Evolutionary conservation across 2,888 invertebrate species (phyloP), one percentile per base, ranked within the genome.

Genomic region (Psylliodes chrysocephalus): DNA sequence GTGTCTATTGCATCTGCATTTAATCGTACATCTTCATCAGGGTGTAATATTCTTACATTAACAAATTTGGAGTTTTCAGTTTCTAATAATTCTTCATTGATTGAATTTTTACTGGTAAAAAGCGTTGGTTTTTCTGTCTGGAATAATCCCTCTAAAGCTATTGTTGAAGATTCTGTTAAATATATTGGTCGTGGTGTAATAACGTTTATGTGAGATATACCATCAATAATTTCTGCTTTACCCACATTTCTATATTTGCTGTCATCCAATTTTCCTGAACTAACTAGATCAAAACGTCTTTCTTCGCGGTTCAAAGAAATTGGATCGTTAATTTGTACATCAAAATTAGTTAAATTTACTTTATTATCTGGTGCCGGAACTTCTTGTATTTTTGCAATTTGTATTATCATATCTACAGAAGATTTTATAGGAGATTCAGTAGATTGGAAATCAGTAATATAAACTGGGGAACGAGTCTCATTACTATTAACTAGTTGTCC

Each of bases 131-230:
- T 83, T 75, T 86, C 83, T 60, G 85, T 85, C 77, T 87, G 86
- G 73, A 91, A 91, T 6, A 91, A 80, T 1, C 86, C 89, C 82
- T 91, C 89, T 67, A 91, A 79, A 8, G 91, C 82, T 67, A 91
- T 85, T 0, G 90, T 91, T 0, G 90, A 89, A 1, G 88, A 86
- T 78, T 90, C 87, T 6, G 83, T 76, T 25, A 79, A 69, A 47
- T 75, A 74, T 4, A 77, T 65, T 2, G 82, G 80, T 62, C 75
- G 75, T 1, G 82, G 79, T 4, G 83, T 82, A 18, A 80, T 75
- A 8, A 81, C 74, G 52, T 80, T 79, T 15, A 82, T 80, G 15
- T 77, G 75, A 0, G 82, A 81, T 62, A 73, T 75, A 18, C 80
- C 79, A 57, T 81, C 81, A 17, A 82, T 81, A 30, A 77, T 76